Conservation (phyloP, 2,888 invertebrate species). For the Empis livida region DNA sequence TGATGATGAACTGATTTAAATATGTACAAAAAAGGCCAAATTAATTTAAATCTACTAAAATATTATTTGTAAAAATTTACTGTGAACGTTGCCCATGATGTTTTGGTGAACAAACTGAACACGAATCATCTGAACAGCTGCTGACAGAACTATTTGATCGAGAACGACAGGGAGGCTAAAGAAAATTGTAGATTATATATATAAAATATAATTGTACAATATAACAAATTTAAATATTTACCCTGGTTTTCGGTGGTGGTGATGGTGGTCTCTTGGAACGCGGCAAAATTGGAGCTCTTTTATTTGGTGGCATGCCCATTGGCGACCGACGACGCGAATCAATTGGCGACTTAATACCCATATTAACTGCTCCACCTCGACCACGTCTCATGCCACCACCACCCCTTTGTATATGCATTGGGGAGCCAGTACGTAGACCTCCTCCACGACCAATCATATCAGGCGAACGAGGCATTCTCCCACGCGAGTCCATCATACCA, state of each 20-base stretch:
- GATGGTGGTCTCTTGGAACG: constrained; percentile 36
- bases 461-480: constrained; percentile 28
- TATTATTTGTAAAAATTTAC: constrained; percentile 17
- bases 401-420: constrained; percentile 24
- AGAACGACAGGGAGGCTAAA: constrained; percentile 41
- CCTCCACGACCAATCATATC: neutral
- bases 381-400: constrained; percentile 9
- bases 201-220: neutral
- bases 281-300: constrained; percentile 23
- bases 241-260: constrained; percentile 34
- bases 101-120: constrained; percentile 67
- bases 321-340: constrained; percentile 26
- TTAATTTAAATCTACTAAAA: too few relatives aligned
- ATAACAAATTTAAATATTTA: neutral
- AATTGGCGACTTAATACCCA: constrained; percentile 14
- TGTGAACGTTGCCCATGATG: constrained; percentile 31
- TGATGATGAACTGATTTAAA: constrained; percentile 45
- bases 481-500: constrained; percentile 17
- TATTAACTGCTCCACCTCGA: constrained; percentile 19
- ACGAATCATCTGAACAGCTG: constrained; percentile 73
- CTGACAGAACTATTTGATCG: constrained; percentile 62
- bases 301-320: constrained; percentile 19
- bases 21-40: neutral
- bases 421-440: constrained; percentile 28
- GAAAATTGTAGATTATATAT: too few relatives aligned